These are phyloP conservation scores for Pseudorectes ferrugineus DNA, from an alignment of 2,113 vertebrate species.

Conservation along the genomic window DNA sequence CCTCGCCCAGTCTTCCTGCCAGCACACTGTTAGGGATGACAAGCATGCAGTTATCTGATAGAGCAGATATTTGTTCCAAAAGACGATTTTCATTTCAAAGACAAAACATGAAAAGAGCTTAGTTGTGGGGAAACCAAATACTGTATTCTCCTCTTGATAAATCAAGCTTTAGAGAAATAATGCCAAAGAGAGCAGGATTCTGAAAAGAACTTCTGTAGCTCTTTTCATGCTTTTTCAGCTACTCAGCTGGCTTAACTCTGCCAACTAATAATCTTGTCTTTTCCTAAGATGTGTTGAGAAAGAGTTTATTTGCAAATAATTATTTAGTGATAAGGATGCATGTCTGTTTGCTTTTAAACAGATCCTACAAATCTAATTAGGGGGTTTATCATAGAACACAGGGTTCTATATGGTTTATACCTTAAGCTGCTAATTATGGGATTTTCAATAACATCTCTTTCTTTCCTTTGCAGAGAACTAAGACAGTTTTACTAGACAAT, in stretches of 20 bases:
- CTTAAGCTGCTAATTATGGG: constrained; percentile 25
- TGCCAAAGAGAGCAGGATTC: constrained; percentile 44
- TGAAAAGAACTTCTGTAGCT: constrained; percentile 51
- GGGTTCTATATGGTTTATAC: neutral
- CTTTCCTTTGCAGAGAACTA: neutral
- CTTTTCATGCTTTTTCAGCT: constrained; percentile 52
- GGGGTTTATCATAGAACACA: neutral
- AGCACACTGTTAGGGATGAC: constrained; percentile 45
- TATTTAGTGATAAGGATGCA: constrained; percentile 19
- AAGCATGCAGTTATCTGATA: constrained; percentile 58
- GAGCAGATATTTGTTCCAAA: constrained; percentile 57
- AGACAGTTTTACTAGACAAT: neutral
- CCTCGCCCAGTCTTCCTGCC: constrained; percentile 50
- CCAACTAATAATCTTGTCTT: constrained; percentile 27
- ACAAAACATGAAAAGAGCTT: constrained; percentile 65
- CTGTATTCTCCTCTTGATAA: constrained; percentile 58
- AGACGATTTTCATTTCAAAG: constrained; percentile 75
- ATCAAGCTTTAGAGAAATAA: constrained; percentile 57
- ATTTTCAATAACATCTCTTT: constrained; percentile 19
- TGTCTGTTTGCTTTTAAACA: constrained; percentile 37
- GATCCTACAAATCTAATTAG: constrained; percentile 15
- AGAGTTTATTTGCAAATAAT: constrained; percentile 18
- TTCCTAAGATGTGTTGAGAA: constrained; percentile 44
- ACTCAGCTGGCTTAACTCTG: constrained; percentile 34
- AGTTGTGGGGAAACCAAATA: constrained; percentile 63